A percentile compares a stretch with the other conserved stretches of the same genome.
Evolutionary conservation across 1,140 invertebrate species (phyloP).

Genomic region (Platyura marginata): DNA sequence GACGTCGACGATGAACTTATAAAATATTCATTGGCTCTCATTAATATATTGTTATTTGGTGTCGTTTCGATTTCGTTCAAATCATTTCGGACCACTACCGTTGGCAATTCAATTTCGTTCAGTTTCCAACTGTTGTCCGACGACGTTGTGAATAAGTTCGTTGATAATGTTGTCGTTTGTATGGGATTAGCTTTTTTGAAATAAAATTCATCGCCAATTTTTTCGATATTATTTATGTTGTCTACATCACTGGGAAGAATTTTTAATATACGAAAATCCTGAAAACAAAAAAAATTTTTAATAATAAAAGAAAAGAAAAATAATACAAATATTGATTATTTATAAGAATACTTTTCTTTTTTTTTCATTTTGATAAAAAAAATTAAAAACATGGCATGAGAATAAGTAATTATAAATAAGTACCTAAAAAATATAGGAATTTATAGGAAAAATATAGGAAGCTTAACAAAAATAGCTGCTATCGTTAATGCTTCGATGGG

Average conservation of each 20-base stretch:
- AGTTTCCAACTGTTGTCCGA: not conserved
- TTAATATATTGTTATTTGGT: not conserved
- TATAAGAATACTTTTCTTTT: too few relatives aligned
- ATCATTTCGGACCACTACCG: not conserved
- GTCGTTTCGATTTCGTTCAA: not conserved
- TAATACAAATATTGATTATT: not conserved
- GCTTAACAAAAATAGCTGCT: too few relatives aligned
- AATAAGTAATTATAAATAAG: too few relatives aligned
- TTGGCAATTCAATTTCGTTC: not conserved
- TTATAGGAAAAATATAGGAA: too few relatives aligned
- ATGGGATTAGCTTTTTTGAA: conserved; percentile 3
- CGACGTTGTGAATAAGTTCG: too few relatives aligned
- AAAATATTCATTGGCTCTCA: too few relatives aligned
- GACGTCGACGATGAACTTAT: too few relatives aligned
- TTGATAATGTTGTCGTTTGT: too few relatives aligned
- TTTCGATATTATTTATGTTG: conserved; percentile 3
- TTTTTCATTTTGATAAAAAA: too few relatives aligned
- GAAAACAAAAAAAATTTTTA: not conserved
- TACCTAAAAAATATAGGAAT: not conserved
- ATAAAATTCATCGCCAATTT: conserved; percentile 4
- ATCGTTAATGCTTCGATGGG: too few relatives aligned
- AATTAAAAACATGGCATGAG: too few relatives aligned
- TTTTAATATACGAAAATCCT: conserved; percentile 6
- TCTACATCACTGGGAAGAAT: conserved; percentile 3
- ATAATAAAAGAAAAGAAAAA: not conserved